These are phyloP conservation scores for Benitochromis conjunctus DNA, from an alignment of 2,113 vertebrate genomes.

Conservation along the genomic window DNA sequence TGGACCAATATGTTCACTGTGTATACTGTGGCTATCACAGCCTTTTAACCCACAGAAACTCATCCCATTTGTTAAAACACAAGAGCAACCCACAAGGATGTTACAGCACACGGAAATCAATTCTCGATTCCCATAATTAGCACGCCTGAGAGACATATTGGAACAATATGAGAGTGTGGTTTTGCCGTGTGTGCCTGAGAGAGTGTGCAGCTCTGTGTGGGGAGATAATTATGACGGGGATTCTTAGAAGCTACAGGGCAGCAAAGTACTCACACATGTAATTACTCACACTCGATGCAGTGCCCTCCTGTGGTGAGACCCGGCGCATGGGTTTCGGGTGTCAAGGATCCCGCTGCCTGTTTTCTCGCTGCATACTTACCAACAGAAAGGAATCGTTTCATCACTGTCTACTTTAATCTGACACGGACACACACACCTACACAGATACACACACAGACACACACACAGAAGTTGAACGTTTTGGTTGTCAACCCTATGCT, in stretches of 20 bases:
- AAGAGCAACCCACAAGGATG: neutral
- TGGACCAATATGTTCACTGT: neutral
- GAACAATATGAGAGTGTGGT: conserved; percentile 18
- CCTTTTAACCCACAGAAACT: neutral
- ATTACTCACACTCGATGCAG: conserved; percentile 43
- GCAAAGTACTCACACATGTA: conserved; percentile 40
- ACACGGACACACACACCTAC: neutral
- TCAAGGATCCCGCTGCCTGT: conserved; percentile 38
- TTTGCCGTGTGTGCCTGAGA: neutral
- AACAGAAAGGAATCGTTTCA: conserved; percentile 46
- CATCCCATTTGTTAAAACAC: conserved; percentile 6
- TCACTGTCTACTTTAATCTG: conserved; percentile 56
- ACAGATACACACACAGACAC: neutral
- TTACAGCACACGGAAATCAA: conserved; percentile 17
- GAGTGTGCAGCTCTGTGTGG: neutral
- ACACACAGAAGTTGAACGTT: neutral
- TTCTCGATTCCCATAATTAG: conserved; percentile 34
- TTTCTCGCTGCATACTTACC: conserved; percentile 27
- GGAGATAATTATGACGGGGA: conserved; percentile 24
- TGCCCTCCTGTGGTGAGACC: conserved; percentile 40
- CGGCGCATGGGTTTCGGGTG: conserved; percentile 30
- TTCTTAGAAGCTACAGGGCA: conserved; percentile 22
- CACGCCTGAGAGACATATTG: neutral
- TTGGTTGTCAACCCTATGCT: neutral
- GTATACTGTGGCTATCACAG: neutral